Conservation (phyloP, 1,140 invertebrate genomes). For the Cydia amplana region DNA sequence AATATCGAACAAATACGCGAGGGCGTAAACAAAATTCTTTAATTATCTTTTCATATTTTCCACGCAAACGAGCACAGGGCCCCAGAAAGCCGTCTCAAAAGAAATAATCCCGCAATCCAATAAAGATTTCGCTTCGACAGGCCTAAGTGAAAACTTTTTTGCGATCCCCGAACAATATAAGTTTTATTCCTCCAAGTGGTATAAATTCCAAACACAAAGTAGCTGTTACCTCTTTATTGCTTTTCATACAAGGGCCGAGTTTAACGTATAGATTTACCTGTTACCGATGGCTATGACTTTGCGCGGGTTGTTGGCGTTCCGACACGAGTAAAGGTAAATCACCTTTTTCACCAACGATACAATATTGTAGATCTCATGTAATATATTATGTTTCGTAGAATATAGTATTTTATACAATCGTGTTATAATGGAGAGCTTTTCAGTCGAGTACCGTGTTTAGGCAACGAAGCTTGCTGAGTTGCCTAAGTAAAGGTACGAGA, state of each 20-base stretch:
- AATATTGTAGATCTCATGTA: background rate
- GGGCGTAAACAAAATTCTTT: constrained; percentile 34
- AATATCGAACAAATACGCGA: constrained; percentile 30
- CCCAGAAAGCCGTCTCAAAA: constrained; percentile 52
- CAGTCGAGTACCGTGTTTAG: too few relatives aligned
- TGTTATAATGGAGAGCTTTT: too few relatives aligned
- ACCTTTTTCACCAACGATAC: constrained; percentile 35
- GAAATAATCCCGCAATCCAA: constrained; percentile 73
- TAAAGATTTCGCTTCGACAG: constrained; percentile 73
- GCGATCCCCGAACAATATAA: constrained; percentile 75
- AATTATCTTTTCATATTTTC: constrained; percentile 63
- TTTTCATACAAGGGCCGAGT: constrained; percentile 73
- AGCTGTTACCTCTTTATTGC: constrained; percentile 77
- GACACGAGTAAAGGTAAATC: background rate
- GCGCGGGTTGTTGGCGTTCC: constrained; percentile 31
- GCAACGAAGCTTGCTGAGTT: too few relatives aligned
- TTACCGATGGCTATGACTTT: constrained; percentile 54
- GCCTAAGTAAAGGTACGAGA: too few relatives aligned
- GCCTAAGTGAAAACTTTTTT: constrained; percentile 77
- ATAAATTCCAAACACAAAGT: constrained; percentile 79
- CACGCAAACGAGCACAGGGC: constrained; percentile 48
- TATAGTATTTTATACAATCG: too few relatives aligned
- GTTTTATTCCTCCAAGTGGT: constrained; percentile 75
- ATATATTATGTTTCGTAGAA: background rate
- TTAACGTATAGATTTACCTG: constrained; percentile 66